Conservation (phyloP, 2,888 invertebrate genomes). For the Amaurobius ferox region DNA sequence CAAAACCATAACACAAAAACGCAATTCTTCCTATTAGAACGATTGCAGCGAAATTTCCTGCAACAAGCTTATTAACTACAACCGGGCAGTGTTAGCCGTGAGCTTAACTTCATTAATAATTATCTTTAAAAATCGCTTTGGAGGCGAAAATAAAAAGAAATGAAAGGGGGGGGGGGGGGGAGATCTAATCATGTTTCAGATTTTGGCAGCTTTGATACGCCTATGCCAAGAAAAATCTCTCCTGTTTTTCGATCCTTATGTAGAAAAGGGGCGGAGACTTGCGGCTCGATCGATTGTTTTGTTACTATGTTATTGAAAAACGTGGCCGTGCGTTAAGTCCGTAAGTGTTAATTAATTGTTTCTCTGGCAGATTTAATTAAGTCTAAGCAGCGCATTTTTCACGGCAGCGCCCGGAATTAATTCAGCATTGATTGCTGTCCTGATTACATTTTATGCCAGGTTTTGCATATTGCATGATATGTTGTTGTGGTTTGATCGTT, state of each 20-base stretch:
- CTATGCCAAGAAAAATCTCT: conserved; percentile 48
- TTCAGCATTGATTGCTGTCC: conserved; percentile 24
- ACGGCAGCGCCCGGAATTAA: conserved; percentile 48
- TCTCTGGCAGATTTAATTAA: conserved; percentile 59
- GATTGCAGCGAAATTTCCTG: neutral
- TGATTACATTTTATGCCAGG: neutral
- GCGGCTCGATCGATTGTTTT: conserved; percentile 14
- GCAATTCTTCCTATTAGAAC: neutral
- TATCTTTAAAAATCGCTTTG: conserved; percentile 58
- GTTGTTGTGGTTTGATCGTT: no score
- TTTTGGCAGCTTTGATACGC: conserved; percentile 50
- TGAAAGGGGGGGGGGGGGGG: neutral
- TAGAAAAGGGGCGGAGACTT: conserved; percentile 20
- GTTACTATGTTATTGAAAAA: conserved; percentile 40
- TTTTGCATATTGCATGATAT: neutral
- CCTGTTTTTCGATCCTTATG: conserved; percentile 25
- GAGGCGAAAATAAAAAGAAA: conserved; percentile 17
- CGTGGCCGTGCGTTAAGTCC: conserved; percentile 46
- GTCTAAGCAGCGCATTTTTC: conserved; percentile 28
- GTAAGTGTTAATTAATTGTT: conserved; percentile 59
- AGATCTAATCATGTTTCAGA: conserved; percentile 56
- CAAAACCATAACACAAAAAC: conserved; percentile 9
- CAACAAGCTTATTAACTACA: conserved; percentile 13
- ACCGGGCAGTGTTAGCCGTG: conserved; percentile 7
- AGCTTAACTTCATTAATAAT: conserved; percentile 55